These are phyloP conservation scores for Acanthis flammea DNA, from an alignment of 2,797 vertebrate genomes.

Conservation along the genomic window DNA sequence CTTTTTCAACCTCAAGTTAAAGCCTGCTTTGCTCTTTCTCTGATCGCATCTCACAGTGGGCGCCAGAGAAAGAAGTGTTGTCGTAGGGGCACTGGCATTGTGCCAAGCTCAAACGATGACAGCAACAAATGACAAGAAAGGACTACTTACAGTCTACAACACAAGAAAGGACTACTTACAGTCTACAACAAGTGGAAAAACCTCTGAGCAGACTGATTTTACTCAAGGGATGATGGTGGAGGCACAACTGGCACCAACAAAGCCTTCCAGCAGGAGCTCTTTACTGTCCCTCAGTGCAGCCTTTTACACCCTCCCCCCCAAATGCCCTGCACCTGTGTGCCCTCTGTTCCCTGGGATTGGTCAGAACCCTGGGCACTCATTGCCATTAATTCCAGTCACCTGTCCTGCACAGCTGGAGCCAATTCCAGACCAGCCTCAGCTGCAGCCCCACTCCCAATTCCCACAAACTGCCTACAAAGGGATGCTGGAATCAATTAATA, in stretches of 20 bases:
- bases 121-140: slow-evolving; percentile 4
- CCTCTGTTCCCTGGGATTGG: background rate
- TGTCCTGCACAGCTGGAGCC: background rate
- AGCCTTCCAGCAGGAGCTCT: background rate
- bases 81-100: no score
- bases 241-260: fast-evolving
- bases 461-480: background rate
- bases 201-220: background rate
- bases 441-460: background rate
- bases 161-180: background rate
- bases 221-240: background rate
- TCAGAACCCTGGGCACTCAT: background rate
- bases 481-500: background rate
- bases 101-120: no score
- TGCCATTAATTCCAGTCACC: background rate
- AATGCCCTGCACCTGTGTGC: background rate
- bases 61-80: no score
- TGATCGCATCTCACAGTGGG: no score
- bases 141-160: background rate
- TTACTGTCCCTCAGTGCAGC: background rate
- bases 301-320: background rate
- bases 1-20: no score
- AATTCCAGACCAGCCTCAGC: background rate
- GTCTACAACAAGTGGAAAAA: background rate
- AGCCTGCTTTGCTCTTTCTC: no score